A percentile compares a stretch with the other conserved stretches of the same genome.
Conservation (phyloP, 1,140 invertebrate genomes). For the Trichoplusia ni region DNA sequence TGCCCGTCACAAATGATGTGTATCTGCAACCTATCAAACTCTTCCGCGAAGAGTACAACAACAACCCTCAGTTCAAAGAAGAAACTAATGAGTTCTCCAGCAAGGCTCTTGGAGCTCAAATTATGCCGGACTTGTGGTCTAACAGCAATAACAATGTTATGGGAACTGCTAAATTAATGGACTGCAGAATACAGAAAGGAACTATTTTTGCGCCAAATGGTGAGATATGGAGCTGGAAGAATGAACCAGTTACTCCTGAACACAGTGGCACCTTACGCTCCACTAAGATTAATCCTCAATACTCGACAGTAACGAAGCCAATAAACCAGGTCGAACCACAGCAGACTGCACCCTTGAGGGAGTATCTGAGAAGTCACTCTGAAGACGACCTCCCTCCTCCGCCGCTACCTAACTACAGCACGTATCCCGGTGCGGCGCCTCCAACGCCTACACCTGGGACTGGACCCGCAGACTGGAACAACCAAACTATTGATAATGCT, state of each 20-base stretch:
- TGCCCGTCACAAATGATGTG: slow-evolving; percentile 79
- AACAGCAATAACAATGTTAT: slow-evolving; percentile 74
- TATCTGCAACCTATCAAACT: slow-evolving; percentile 81
- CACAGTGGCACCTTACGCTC: slow-evolving; percentile 73
- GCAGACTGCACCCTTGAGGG: slow-evolving; percentile 70
- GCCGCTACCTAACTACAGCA: slow-evolving; percentile 76
- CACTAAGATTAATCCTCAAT: slow-evolving; percentile 74
- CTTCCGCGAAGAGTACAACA: slow-evolving; percentile 80
- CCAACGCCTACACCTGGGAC: slow-evolving; percentile 1
- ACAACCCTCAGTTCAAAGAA: slow-evolving; percentile 80
- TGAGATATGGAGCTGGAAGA: slow-evolving; percentile 81
- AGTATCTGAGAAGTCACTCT: slow-evolving; percentile 67
- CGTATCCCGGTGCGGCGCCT: slow-evolving; percentile 69
- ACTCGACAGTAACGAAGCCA: slow-evolving; percentile 70
- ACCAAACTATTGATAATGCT: slow-evolving; percentile 43
- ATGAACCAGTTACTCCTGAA: slow-evolving; percentile 71
- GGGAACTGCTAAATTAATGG: slow-evolving; percentile 65
- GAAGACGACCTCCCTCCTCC: slow-evolving; percentile 72
- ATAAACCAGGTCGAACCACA: slow-evolving; percentile 75
- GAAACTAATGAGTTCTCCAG: slow-evolving; percentile 81
- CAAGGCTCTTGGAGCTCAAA: slow-evolving; percentile 76
- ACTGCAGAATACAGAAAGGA: slow-evolving; percentile 75
- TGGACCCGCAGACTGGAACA: slow-evolving; percentile 48
- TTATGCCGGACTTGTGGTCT: slow-evolving; percentile 72
- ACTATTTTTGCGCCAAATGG: slow-evolving; percentile 80